Conservation (phyloP, 2,888 invertebrate genomes). For the Ornithoptera priamus region DNA sequence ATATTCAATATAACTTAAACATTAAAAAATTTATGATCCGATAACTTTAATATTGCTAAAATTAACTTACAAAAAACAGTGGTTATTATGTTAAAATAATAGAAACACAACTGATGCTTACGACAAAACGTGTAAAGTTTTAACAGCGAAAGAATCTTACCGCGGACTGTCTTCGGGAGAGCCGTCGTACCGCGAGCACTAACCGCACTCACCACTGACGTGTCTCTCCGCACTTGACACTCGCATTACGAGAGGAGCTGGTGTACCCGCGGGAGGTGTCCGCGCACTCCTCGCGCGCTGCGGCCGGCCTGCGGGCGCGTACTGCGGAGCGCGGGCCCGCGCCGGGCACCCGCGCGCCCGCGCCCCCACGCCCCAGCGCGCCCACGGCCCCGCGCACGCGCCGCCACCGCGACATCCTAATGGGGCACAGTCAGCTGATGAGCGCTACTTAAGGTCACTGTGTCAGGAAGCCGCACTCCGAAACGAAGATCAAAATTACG, state of each 20-base stretch:
- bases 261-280: neutral
- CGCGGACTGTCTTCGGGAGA: neutral
- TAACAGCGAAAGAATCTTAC: constrained; percentile 2
- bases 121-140: neutral
- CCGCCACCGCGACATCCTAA: constrained; percentile 38
- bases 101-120: neutral
- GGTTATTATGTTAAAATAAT: too few relatives aligned
- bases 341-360: constrained; percentile 53
- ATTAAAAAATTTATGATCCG: too few relatives aligned
- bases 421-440: constrained; percentile 67
- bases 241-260: neutral
- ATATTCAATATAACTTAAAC: too few relatives aligned
- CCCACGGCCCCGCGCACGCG: constrained; percentile 62
- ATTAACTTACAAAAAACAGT: too few relatives aligned
- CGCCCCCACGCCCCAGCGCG: constrained; percentile 45
- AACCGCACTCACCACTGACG: constrained; percentile 21
- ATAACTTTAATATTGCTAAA: too few relatives aligned
- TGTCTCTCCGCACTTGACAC: constrained; percentile 9
- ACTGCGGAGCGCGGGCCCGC: constrained; percentile 70
- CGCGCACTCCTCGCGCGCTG: constrained; percentile 40
- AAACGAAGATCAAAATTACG: neutral
- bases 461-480: constrained; percentile 47
- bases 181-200: neutral
- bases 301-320: constrained; percentile 41
- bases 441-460: constrained; percentile 68